phyloP scores from a whole-genome alignment of 2,113 vertebrate genomes.

The Paramisgurnus dabryanus region DNA sequence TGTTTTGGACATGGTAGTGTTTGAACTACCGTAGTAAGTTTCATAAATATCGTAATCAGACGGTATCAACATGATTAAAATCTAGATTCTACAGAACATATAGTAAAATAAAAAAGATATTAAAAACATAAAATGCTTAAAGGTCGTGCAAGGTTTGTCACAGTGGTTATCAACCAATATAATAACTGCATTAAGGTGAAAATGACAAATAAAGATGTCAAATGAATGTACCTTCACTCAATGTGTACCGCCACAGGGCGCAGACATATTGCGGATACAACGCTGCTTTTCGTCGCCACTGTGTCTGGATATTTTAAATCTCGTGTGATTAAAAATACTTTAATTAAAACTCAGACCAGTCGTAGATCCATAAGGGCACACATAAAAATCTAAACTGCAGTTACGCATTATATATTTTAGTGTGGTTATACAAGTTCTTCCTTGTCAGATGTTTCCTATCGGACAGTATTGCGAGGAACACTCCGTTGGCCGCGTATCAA shows the following conservation, averaged over 20 bases:
- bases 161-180: too few species aligned
- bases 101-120: too few species aligned
- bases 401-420: neutral
- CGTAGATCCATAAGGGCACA: neutral
- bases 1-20: too few species aligned
- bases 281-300: neutral
- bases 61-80: neutral
- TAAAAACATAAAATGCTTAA: too few species aligned
- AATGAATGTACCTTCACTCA: conserved; percentile 22
- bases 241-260: neutral
- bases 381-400: neutral
- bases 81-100: too few species aligned
- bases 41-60: neutral
- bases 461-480: conserved; percentile 44
- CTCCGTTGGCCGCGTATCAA: neutral
- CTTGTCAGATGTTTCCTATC: neutral
- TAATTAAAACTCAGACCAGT: neutral
- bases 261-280: conserved; percentile 50
- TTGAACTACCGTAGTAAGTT: too few species aligned
- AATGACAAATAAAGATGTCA: neutral
- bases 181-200: neutral
- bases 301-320: neutral
- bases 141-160: too few species aligned
- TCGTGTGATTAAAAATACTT: neutral
- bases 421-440: too few species aligned